Conservation (phyloP, 2,888 invertebrate species). For the Tenodera sinensis region DNA sequence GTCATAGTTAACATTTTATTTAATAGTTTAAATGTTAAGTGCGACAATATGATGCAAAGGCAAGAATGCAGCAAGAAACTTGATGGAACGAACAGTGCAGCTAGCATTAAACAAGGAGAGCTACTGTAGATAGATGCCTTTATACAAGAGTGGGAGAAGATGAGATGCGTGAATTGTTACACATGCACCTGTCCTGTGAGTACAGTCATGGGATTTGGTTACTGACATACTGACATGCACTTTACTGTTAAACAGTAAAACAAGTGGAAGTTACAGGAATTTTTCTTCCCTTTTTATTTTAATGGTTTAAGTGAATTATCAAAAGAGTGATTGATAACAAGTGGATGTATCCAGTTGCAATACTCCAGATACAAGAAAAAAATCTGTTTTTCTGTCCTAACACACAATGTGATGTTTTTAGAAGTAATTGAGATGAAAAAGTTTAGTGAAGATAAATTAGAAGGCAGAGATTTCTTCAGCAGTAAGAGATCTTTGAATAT, state of each 20-base stretch:
- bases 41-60: conserved; percentile 6
- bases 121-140: neutral
- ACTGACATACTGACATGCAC: neutral
- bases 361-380: neutral
- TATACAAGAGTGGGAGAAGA: neutral
- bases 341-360: neutral
- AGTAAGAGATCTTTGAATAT: neutral
- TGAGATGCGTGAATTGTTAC: neutral
- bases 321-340: neutral
- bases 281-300: neutral
- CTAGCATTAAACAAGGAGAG: neutral
- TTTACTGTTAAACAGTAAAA: neutral
- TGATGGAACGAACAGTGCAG: neutral
- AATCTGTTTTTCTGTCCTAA: neutral
- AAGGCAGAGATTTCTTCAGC: neutral
- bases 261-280: neutral
- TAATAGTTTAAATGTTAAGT: conserved; percentile 13
- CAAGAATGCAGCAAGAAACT: neutral
- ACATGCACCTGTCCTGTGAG: neutral
- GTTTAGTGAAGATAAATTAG: neutral
- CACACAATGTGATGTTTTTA: neutral
- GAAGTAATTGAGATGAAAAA: neutral
- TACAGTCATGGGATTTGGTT: neutral
- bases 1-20: neutral
- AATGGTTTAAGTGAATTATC: neutral